These are phyloP conservation scores for Plectrocnemia conspersa DNA, from an alignment of 1,140 invertebrate genomes.

Conservation along the genomic window DNA sequence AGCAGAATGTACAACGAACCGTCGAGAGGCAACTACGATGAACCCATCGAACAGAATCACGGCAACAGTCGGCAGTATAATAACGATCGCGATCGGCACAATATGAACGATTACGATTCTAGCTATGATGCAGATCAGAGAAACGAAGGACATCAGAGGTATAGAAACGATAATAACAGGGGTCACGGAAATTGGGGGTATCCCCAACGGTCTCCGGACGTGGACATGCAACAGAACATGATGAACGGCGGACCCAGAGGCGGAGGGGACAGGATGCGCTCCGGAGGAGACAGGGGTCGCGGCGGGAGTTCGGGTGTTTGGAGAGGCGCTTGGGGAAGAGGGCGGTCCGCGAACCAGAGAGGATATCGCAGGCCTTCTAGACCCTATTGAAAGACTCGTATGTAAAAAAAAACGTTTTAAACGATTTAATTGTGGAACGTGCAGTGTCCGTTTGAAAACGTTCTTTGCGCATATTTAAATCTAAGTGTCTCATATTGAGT, in stretches of 20 bases:
- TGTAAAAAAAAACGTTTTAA: conserved; percentile 1
- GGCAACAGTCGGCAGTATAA: conserved; percentile 20
- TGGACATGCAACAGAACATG: conserved; percentile 7
- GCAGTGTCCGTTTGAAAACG: no score
- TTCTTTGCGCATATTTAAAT: no score
- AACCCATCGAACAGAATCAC: conserved; percentile 21
- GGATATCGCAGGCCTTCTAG: conserved; percentile 38
- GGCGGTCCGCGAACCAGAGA: conserved; percentile 36
- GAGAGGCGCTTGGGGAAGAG: conserved; percentile 36
- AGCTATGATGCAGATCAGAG: conserved; percentile 37
- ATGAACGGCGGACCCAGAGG: conserved; percentile 11
- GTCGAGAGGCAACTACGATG: conserved; percentile 9
- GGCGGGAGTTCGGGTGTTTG: conserved; percentile 33
- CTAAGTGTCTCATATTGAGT: no score
- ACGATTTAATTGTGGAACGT: no score
- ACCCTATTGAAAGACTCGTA: conserved; percentile 6
- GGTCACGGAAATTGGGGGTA: conserved; percentile 31
- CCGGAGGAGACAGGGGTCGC: conserved; percentile 24
- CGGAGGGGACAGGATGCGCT: conserved; percentile 42
- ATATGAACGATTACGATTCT: conserved; percentile 30
- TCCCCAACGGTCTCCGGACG: conserved; percentile 8
- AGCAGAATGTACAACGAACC: conserved; percentile 9
- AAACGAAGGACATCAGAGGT: conserved; percentile 12
- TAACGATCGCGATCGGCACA: conserved; percentile 15
- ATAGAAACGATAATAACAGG: conserved; percentile 31